Percentiles rank a stretch among this genome's conserved stretches.
Evolutionary conservation across 2,888 invertebrate species (phyloP).

Genomic region (Pachymerium ferrugineum): DNA sequence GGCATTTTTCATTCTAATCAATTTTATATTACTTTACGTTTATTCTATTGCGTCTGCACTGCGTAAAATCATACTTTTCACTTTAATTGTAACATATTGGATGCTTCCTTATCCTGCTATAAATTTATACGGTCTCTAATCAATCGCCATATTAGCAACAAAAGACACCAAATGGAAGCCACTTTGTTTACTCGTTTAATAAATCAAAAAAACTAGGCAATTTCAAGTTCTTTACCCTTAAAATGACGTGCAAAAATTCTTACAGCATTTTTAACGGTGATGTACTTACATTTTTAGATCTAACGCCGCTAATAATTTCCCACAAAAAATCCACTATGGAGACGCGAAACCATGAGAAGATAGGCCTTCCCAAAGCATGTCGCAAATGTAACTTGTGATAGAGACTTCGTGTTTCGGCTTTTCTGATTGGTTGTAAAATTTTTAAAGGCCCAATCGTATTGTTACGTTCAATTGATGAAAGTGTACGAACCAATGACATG

Average conservation of each 20-base stretch:
- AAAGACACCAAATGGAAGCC: background rate
- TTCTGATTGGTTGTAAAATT: background rate
- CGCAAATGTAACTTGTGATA: background rate
- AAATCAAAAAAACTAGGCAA: background rate
- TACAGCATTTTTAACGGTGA: background rate
- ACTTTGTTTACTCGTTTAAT: background rate
- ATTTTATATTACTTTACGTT: background rate
- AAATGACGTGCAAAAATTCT: background rate
- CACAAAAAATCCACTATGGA: constrained; percentile 32
- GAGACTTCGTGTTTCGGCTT: background rate
- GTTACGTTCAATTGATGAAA: too few species aligned
- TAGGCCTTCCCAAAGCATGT: background rate
- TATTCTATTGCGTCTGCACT: background rate
- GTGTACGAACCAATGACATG: background rate
- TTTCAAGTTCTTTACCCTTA: background rate
- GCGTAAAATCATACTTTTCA: too few species aligned
- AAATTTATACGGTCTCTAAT: background rate
- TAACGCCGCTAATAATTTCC: constrained; percentile 2
- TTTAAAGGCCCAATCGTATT: background rate
- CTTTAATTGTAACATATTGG: too few species aligned
- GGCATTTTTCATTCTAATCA: background rate
- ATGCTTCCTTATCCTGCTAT: background rate
- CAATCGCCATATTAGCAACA: constrained; percentile 2
- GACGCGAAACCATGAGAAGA: background rate
- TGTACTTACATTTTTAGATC: constrained; percentile 27